Base-by-base conservation (phyloP, 2,888 invertebrate genomes). In the Alitta virens region DNA sequence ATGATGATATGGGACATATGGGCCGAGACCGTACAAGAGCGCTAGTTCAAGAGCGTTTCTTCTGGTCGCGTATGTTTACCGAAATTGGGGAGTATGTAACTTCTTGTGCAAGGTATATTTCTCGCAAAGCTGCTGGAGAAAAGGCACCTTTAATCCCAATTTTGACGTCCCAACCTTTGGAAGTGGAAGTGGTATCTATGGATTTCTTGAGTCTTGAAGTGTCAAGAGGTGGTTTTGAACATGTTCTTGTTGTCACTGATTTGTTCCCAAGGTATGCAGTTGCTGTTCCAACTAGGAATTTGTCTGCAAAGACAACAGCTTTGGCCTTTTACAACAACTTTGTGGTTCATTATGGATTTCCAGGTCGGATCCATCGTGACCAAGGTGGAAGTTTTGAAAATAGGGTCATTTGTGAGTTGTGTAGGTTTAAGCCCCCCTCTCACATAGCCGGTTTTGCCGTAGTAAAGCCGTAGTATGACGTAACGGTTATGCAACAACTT, bases 201-300 rank as follows among this genome's bases (percentile, higher is more conserved):
- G 63, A 65, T 50, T 68, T 62, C 38, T 23, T 65, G n/a, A 33
- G 53, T 18, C 21, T 67, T 23, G 67, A 69, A 21, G 33, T 23
- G 33, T 53, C 62, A 1, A 63, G 50, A 26, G 63, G 60, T 14
- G 63, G 63, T 9, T 40, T 46, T 23, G 62, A 61, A 26, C 43
- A 68, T 54, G 56, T 66, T 18, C 38, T 69, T 21, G 65, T 69
- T 2, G 58, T 68, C 14, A 69, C 66, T 0, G 65, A 69, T 33
- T 59, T 60, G 40, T 68, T 66, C 38, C 67, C 64, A 2, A 54
- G 60, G 18, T 68, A 64, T 51, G 58, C 64, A 1, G 23, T 62
- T 14, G 64, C 66, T 1, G 46, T 68, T 12, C 63, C 67, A 9
- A 63, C 60, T 18, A 43, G 52, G 24, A 64, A 69, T 18, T 63